A percentile compares a stretch with the other conserved stretches of the same genome.
Conservation (phyloP, 2,797 vertebrate species). For the Hydrolagus colliei region DNA sequence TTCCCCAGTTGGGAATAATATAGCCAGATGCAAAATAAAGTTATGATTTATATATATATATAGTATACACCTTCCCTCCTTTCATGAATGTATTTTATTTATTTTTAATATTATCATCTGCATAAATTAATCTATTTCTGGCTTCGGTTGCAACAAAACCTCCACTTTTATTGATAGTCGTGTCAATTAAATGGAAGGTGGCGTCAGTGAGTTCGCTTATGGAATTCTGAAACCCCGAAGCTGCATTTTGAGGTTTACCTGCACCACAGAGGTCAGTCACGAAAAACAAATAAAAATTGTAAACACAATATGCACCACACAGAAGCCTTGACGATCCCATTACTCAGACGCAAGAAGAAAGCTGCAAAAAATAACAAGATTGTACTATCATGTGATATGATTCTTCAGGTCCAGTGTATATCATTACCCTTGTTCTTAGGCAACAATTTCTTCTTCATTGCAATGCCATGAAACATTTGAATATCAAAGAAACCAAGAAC, state of each 20-base stretch:
- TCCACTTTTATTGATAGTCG: background rate
- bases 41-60: background rate
- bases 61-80: too few relatives aligned
- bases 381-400: background rate
- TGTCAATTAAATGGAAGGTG: too few relatives aligned
- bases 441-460: too few relatives aligned
- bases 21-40: background rate
- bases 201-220: background rate
- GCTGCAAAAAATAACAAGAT: background rate
- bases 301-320: background rate
- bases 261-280: background rate
- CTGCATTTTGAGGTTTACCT: background rate
- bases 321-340: too few relatives aligned
- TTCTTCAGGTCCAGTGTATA: background rate
- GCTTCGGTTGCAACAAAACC: background rate
- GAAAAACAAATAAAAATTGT: background rate
- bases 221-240: background rate
- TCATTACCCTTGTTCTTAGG: background rate
- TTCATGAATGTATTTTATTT: too few relatives aligned
- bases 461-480: too few relatives aligned
- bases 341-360: too few relatives aligned
- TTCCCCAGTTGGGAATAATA: background rate
- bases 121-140: background rate
- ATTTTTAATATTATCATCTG: too few relatives aligned
- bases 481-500: too few relatives aligned